Conservation (phyloP, 2,888 invertebrate genomes). For the Polyommatus iphigenia region DNA sequence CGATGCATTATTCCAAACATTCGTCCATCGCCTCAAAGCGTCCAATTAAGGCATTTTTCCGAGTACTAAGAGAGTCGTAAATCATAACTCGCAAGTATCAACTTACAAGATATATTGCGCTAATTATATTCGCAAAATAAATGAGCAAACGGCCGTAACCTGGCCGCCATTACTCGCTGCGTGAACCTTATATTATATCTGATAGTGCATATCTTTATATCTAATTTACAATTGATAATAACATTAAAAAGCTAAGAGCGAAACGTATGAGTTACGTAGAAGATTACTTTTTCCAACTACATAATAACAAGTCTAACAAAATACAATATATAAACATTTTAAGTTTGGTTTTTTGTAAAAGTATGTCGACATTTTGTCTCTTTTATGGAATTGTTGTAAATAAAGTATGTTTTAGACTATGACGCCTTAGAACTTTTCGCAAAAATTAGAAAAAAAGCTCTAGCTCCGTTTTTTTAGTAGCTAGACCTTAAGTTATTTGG, state of each 20-base stretch:
- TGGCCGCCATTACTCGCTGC: background rate
- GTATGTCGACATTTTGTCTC: too few relatives aligned
- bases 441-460: too few relatives aligned
- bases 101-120: conserved; percentile 2
- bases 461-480: too few relatives aligned
- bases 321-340: too few relatives aligned
- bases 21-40: background rate
- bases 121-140: conserved; percentile 12
- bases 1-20: background rate
- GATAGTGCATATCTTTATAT: conserved; percentile 16
- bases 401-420: too few relatives aligned
- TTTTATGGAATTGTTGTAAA: too few relatives aligned
- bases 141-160: background rate
- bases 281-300: too few relatives aligned
- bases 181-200: background rate
- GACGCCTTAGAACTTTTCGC: too few relatives aligned
- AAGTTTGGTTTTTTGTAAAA: too few relatives aligned
- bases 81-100: conserved; percentile 6
- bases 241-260: background rate
- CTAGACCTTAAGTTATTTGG: too few relatives aligned
- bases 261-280: too few relatives aligned
- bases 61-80: background rate
- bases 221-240: background rate
- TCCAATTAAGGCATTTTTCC: background rate
- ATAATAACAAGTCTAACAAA: too few relatives aligned